A percentile compares a stretch with the other conserved stretches of the same genome.
Evolutionary conservation across 2,113 vertebrate genomes (phyloP).

Genomic region (Junco hyemalis): DNA sequence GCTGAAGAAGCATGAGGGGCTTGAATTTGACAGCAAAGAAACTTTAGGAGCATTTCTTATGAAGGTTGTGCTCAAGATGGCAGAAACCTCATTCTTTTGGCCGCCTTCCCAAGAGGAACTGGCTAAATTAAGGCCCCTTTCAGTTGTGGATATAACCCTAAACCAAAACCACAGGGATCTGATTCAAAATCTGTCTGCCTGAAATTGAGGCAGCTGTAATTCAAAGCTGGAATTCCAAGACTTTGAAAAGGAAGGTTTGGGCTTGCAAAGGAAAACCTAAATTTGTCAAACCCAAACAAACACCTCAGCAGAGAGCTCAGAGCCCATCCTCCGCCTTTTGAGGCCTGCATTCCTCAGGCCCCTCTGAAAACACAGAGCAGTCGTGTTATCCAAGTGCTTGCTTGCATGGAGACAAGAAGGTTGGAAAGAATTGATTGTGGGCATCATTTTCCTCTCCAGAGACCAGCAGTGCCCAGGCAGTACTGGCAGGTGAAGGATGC

Average conservation of each 20-base stretch:
- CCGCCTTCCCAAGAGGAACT: slow-evolving; percentile 51
- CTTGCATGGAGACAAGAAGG: background rate
- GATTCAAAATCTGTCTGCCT: slow-evolving; percentile 33
- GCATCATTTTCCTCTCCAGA: background rate
- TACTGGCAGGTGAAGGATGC: background rate
- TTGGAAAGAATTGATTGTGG: background rate
- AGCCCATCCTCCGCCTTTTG: background rate
- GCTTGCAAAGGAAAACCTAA: slow-evolving; percentile 15
- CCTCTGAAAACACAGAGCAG: background rate
- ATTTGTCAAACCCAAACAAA: slow-evolving; percentile 37
- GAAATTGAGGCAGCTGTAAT: slow-evolving; percentile 35
- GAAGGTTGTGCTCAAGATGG: slow-evolving; percentile 34
- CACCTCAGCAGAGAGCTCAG: background rate
- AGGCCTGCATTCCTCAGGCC: fast-evolving
- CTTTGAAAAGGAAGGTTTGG: background rate
- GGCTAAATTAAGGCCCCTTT: slow-evolving; percentile 58
- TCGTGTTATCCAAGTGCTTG: background rate
- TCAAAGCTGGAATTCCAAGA: slow-evolving; percentile 32
- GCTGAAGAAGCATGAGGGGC: background rate
- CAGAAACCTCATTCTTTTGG: slow-evolving; percentile 60
- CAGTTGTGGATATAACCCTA: slow-evolving; percentile 54
- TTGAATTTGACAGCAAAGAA: slow-evolving; percentile 30
- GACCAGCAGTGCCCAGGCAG: background rate
- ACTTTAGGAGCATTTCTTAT: slow-evolving; percentile 5
- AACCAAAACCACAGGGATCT: slow-evolving; percentile 61